Evolutionary conservation across 2,797 vertebrate species (phyloP), one percentile per base, ranked within the genome.

Genomic region (Ceyx erithaca): DNA sequence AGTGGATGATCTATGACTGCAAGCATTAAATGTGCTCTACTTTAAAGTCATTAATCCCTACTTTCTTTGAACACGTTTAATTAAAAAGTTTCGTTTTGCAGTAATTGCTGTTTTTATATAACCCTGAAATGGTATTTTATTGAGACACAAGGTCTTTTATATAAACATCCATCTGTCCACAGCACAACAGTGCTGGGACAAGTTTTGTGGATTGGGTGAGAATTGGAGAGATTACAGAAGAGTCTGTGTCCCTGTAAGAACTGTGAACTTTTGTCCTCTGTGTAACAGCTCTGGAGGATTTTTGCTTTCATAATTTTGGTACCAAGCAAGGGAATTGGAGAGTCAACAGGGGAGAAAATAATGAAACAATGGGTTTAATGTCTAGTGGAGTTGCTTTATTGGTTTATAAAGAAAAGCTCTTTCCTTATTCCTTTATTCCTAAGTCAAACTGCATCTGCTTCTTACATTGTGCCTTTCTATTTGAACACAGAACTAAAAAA

Each of bases 71-170:
- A 94, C 94, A 80, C 2, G 0, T 97, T 96, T 97, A 97, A 98
- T 97, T 97, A 95, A 96, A 96, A 97, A 79, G 86, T 90, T 93
- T 93, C 85, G 70, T 95, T 96, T 97, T 89, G 66, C 63, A 79
- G 93, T 95, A 95, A 94, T 90, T 91, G 92, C 83, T 93, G 86
- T 51, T 96, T 97, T 94, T 94, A 88, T 66, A 68, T 96, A 94
- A 96, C 93, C 66, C 80, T 1, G 0, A 95, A 95, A 92, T 94
- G 83, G 89, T 97, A 91, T 93, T 95, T 80, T 92, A 80, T 85
- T 92, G 87, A 89, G 89, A 63, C 81, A 35, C 62, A 85, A 77
- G 89, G 80, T 89, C 90, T 95, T 97, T 97, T 95, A 92, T 83
- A 37, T 95, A 95, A 96, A 96, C 85, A 85, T 94, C 89, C 95